Conservation (phyloP, 2,797 vertebrate species). For the Adrianichthys oophorus region DNA sequence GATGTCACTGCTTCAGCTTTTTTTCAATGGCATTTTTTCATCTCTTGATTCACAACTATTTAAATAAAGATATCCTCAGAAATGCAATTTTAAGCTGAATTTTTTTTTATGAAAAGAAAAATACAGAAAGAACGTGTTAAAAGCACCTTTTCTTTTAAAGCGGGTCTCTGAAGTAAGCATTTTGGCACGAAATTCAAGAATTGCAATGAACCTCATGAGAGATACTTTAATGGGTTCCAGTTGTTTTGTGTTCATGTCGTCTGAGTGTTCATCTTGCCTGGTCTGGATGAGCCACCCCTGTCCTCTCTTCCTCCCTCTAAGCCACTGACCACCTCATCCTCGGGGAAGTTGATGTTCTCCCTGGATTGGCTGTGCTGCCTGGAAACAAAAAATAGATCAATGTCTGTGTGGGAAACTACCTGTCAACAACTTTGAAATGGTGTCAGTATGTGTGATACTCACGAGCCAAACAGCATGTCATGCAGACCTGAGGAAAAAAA, state of each 20-base stretch:
- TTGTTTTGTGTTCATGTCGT: neutral
- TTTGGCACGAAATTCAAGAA: too few species aligned
- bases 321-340: slow-evolving; percentile 73
- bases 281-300: slow-evolving; percentile 38
- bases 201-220: neutral
- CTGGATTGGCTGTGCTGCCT: slow-evolving; percentile 77
- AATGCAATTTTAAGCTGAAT: too few species aligned
- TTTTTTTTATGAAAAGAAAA: too few species aligned
- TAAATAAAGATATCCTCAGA: too few species aligned
- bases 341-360: slow-evolving; percentile 82
- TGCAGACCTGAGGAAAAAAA: slow-evolving; percentile 79
- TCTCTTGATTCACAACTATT: too few species aligned
- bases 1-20: too few species aligned
- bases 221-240: neutral
- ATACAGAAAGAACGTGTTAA: too few species aligned
- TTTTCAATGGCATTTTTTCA: too few species aligned
- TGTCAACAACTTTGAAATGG: neutral
- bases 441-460: slow-evolving; percentile 57
- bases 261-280: slow-evolving; percentile 52
- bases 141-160: too few species aligned
- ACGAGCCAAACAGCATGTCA: slow-evolving; percentile 85
- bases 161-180: too few species aligned
- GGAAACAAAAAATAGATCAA: slow-evolving; percentile 10
- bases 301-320: slow-evolving; percentile 55
- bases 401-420: neutral